Evolutionary conservation across 2,113 vertebrate genomes (phyloP).

Genomic region (Canis aureus): DNA sequence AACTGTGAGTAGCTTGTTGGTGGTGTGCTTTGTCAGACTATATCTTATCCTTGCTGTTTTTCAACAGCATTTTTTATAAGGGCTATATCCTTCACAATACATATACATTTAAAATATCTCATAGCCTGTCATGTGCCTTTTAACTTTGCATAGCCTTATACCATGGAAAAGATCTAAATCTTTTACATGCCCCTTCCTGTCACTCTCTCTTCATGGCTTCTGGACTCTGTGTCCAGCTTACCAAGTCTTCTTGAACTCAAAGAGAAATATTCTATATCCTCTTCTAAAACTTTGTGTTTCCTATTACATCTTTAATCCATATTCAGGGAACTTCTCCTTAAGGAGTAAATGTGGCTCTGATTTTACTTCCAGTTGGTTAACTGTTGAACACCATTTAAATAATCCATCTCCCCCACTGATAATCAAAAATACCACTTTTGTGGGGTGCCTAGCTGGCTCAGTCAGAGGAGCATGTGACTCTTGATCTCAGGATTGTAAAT

Average conservation of each 20-base stretch:
- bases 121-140: background rate
- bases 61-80: background rate
- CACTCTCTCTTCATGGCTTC: background rate
- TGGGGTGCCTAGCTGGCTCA: background rate
- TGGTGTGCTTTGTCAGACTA: background rate
- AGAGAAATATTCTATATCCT: background rate
- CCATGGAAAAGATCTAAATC: background rate
- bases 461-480: background rate
- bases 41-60: background rate
- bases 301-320: background rate
- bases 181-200: background rate
- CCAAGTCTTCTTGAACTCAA: background rate
- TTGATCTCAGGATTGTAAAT: background rate
- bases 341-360: background rate
- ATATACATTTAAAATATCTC: background rate
- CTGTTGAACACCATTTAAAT: background rate
- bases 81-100: background rate
- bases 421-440: background rate
- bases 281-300: background rate
- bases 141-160: background rate
- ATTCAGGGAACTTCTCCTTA: background rate
- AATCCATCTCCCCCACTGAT: background rate
- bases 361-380: background rate
- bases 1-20: background rate
- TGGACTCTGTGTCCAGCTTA: background rate